Base-by-base conservation (phyloP, 2,888 invertebrate genomes). In the Leptinotarsa tumamoca region DNA sequence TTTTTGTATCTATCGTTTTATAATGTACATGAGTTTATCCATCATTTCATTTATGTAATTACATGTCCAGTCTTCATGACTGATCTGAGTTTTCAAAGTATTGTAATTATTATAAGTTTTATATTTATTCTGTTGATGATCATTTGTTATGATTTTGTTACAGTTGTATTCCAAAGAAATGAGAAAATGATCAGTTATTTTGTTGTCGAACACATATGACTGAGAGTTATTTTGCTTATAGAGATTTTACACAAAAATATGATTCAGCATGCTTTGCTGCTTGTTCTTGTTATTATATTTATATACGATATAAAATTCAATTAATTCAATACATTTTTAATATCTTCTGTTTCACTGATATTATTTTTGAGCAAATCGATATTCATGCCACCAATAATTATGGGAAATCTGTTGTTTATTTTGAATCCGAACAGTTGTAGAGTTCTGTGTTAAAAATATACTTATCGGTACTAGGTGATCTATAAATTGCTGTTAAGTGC, bases 21-120 rank as follows among this genome's bases (percentile, higher is more conserved):
- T 43, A 43, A 18, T 67, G 4, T 67, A 18, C 43, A 67, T 67
- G 67, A 67, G 49, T 67, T 27, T 49, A 43, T 33, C 10, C 67
- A 67, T 67, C 33, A 43, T 67, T 67, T 10, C 67, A 43, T 67
- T 67, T 54, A 54, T 54, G 54, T 54, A 54, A n/a, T 17, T 54
- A 17, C 17, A 14, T 17, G 15, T n/a, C 54, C 54, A 54, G 54
- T 54, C 54, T 54, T 54, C 15, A 54, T 54, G 13, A 15, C n/a
- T 54, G n/a, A 54, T 54, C 15, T 54, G 5, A 54, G 15, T 54
- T 54, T 17, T 54, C 54, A 54, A 54, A 54, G 54, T 17, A 54
- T 54, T 54, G 54, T 54, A 54, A 17, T 54, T 54, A n/a, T 17
- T 54, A n/a, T 54, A 54, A 5, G 15, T 54, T 54, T 61, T 54